Evolutionary conservation across 1,140 invertebrate species (phyloP).

Genomic region (Xylocopa sonorina): DNA sequence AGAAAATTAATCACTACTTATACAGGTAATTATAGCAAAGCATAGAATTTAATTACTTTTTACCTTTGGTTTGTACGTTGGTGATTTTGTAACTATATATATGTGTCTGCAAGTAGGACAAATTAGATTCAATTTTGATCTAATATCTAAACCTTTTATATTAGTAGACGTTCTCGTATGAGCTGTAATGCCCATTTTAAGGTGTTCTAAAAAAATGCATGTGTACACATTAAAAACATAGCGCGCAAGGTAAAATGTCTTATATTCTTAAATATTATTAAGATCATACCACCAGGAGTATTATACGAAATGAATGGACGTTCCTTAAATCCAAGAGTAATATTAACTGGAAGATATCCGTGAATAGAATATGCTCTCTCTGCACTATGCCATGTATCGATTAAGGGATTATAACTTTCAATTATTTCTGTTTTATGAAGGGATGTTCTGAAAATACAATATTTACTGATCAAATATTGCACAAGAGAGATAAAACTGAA

Average conservation of each 20-base stretch:
- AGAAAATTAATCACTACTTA: constrained; percentile 34
- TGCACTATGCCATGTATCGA: constrained; percentile 83
- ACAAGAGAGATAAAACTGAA: constrained; percentile 9
- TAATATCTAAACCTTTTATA: constrained; percentile 69
- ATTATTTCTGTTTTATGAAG: constrained; percentile 83
- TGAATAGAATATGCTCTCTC: constrained; percentile 84
- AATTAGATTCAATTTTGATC: constrained; percentile 68
- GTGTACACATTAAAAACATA: background rate
- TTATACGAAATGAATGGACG: constrained; percentile 77
- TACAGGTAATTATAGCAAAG: background rate
- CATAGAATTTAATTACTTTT: constrained; percentile 38
- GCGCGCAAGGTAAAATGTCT: background rate
- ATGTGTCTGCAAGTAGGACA: constrained; percentile 71
- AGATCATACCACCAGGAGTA: constrained; percentile 71
- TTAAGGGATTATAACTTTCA: constrained; percentile 84
- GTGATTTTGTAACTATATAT: constrained; percentile 73
- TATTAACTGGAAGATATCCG: constrained; percentile 83
- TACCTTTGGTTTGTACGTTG: constrained; percentile 67
- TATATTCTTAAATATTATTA: constrained; percentile 11
- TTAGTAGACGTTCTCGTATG: constrained; percentile 76
- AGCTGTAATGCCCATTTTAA: constrained; percentile 74
- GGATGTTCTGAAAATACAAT: constrained; percentile 79
- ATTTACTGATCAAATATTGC: constrained; percentile 9
- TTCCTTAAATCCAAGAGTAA: constrained; percentile 76
- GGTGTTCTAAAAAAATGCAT: constrained; percentile 65